Percentiles rank a stretch among this genome's conserved stretches.
Evolutionary conservation across 2,888 invertebrate species (phyloP).

Genomic region (Pandemis cinnamomeana): DNA sequence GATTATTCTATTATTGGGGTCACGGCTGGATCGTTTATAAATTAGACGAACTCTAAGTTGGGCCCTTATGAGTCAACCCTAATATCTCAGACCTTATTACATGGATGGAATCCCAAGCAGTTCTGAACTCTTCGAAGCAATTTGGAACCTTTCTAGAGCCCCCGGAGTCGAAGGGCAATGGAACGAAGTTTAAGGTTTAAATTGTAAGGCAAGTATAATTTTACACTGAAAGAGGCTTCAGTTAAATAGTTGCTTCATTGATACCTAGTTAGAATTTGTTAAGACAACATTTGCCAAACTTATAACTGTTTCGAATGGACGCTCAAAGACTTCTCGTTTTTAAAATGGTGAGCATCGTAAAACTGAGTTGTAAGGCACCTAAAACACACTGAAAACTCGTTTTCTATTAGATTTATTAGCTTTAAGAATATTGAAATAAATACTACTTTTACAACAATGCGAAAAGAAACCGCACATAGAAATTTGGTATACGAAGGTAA

Average conservation of each 20-base stretch:
- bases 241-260: not conserved
- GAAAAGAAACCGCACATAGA: too few relatives aligned
- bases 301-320: not conserved
- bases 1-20: slow-evolving; percentile 43
- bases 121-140: slow-evolving; percentile 55
- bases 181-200: slow-evolving; percentile 49
- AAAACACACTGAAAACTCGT: too few relatives aligned
- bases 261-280: not conserved
- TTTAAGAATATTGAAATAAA: too few relatives aligned
- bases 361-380: not conserved
- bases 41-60: slow-evolving; percentile 51
- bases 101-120: slow-evolving; percentile 49
- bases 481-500: too few relatives aligned
- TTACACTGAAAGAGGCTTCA: slow-evolving; percentile 9
- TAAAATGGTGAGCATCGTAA: not conserved
- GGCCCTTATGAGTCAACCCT: slow-evolving; percentile 56
- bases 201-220: slow-evolving; percentile 40
- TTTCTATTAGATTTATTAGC: too few relatives aligned
- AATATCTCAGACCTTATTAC: slow-evolving; percentile 58
- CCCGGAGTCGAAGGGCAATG: slow-evolving; percentile 52
- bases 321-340: not conserved
- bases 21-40: slow-evolving; percentile 51
- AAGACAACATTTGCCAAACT: not conserved
- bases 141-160: slow-evolving; percentile 48
- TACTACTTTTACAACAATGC: too few relatives aligned